Conservation (phyloP, 2,113 vertebrate species). For the Peromyscus maniculatus region DNA sequence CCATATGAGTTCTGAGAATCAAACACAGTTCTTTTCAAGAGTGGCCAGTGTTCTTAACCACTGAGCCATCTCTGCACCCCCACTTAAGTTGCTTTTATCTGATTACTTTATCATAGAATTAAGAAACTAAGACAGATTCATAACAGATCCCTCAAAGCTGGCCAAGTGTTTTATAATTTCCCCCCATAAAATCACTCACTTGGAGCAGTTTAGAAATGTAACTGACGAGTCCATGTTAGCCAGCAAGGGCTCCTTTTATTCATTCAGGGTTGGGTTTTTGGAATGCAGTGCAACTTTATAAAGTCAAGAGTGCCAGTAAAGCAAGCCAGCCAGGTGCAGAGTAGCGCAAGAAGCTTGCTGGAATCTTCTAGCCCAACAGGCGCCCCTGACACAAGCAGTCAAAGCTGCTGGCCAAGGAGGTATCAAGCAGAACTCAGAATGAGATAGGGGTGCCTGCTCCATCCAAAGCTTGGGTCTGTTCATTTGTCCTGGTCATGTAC, state of each 20-base stretch:
- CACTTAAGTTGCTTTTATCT: neutral
- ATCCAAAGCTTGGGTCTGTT: conserved; percentile 80
- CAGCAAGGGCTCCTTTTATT: conserved; percentile 82
- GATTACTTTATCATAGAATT: neutral
- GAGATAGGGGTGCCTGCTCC: conserved; percentile 83
- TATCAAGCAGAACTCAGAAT: conserved; percentile 75
- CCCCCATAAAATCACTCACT: neutral
- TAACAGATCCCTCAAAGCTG: conserved; percentile 10
- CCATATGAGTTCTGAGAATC: neutral
- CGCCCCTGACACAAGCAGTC: neutral
- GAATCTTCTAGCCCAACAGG: conserved; percentile 68
- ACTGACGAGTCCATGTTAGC: conserved; percentile 62
- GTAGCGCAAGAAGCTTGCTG: conserved; percentile 79
- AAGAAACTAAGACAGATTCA: neutral
- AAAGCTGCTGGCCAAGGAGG: neutral
- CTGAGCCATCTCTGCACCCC: neutral
- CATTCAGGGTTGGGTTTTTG: conserved; percentile 81
- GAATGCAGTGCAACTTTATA: conserved; percentile 80
- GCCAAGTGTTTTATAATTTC: neutral
- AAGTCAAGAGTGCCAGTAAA: conserved; percentile 83
- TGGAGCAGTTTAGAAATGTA: conserved; percentile 38
- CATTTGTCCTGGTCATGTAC: conserved; percentile 60
- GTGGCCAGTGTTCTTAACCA: neutral
- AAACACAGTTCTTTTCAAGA: neutral
- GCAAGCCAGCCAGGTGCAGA: conserved; percentile 62